A percentile compares a stretch with the other conserved stretches of the same genome.
phyloP scores from a whole-genome alignment of 2,113 vertebrate species.

The Lampris megalopsis region DNA sequence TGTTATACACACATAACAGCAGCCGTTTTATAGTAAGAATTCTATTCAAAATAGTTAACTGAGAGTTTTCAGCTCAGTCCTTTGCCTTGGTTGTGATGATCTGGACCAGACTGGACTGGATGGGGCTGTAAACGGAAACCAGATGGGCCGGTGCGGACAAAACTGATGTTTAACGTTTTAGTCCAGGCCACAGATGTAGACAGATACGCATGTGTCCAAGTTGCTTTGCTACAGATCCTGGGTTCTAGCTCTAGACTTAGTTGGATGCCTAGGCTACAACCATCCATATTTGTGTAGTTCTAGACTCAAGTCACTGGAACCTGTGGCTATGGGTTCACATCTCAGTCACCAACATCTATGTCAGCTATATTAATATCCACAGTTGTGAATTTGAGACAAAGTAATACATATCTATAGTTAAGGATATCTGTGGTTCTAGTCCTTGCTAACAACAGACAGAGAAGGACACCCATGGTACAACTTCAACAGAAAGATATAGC shows the following conservation, averaged over 20 bases:
- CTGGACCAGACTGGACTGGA: not conserved
- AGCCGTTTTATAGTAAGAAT: no score
- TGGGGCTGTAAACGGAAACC: not conserved
- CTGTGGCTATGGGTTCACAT: conserved; percentile 1
- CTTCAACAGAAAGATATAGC: not conserved
- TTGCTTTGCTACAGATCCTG: not conserved
- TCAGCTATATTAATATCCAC: conserved; percentile 13
- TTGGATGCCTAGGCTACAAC: conserved; percentile 23
- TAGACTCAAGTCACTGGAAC: not conserved
- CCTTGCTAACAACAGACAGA: not conserved
- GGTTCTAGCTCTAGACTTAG: not conserved
- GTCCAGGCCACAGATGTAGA: not conserved
- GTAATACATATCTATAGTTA: no score
- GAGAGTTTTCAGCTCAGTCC: not conserved
- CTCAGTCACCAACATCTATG: not conserved
- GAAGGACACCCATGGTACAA: no score
- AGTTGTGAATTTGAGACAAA: not conserved
- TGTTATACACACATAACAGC: no score
- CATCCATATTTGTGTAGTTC: not conserved
- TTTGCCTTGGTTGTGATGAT: not conserved
- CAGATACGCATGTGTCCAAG: conserved; percentile 18
- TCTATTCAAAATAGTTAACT: no score
- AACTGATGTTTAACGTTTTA: not conserved
- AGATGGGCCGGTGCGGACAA: not conserved
- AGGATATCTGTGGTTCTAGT: not conserved